Percentiles rank a stretch among this genome's conserved stretches.
Evolutionary conservation across 2,113 vertebrate species (phyloP).

Genomic region (Ailurus styani): DNA sequence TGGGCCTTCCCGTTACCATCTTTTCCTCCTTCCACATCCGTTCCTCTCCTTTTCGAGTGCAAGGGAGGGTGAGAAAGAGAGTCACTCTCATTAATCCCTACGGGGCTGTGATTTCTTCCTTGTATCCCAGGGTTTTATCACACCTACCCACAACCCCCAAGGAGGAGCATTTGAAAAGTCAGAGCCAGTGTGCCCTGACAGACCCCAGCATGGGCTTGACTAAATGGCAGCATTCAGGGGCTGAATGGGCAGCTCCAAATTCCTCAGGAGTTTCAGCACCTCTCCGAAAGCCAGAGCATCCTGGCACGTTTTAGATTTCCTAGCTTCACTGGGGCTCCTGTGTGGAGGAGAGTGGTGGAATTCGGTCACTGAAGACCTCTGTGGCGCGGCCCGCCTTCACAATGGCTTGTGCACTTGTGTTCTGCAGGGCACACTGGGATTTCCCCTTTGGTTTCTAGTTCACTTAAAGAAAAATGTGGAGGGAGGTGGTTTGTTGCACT

Average conservation of each 20-base stretch:
- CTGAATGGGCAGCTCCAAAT: background rate
- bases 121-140: background rate
- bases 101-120: background rate
- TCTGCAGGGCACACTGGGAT: background rate
- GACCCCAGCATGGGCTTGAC: background rate
- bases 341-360: background rate
- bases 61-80: background rate
- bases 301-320: background rate
- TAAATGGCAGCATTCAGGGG: background rate
- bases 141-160: background rate
- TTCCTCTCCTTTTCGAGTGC: background rate
- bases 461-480: background rate
- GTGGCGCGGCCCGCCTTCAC: background rate
- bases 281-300: background rate
- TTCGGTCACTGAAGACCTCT: background rate
- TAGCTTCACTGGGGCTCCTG: background rate
- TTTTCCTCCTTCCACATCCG: background rate
- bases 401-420: background rate
- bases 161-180: conserved; percentile 16
- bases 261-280: background rate
- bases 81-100: background rate
- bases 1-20: background rate
- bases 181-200: background rate
- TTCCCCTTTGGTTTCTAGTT: background rate
- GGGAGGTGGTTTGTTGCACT: background rate